Base-by-base conservation (phyloP, 2,888 invertebrate genomes). In the Pterostichus madidus region DNA sequence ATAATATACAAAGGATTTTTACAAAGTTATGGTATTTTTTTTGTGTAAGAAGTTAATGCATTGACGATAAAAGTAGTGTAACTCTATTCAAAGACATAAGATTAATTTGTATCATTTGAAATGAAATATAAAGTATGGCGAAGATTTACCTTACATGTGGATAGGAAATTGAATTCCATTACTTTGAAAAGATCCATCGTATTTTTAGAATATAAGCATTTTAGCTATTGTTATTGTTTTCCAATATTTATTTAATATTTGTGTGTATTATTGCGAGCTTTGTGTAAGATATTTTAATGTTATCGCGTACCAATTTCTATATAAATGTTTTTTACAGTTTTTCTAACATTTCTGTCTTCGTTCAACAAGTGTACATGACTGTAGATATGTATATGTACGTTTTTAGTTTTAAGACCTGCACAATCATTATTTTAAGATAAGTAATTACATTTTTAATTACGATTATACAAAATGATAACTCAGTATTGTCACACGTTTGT, bases 301-400 rank as follows among this genome's bases (percentile, higher is more conserved):
- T 76, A 52, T 76, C 15, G 53, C 76, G 76, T 61, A 78, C 78
- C 78, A 59, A 56, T 76, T 53, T 76, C 39, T 56, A 78, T 59
- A 39, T 44, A 78, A 78, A 59, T 61, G 44, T 44, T 61, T 78
- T 75, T 78, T 78, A 78, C 52, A 78, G 56, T 78, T 59, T 44
- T 77, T 56, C 49, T 44, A 59, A 78, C 31, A 59, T 78, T 77
- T 53, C 56, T 35, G 76, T 35, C 35, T 77, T 77, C 17, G 59
- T 78, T 59, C 49, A 80, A 64, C 46, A 64, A 77, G 76, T 83
- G 83, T 83, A 83, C 83, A 83, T 83, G 83, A 61, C 61, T 83
- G 83, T 83, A 83, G 83, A 83, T 83, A 83, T 83, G 83, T 83
- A 83, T 83, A 83, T 83, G 83, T 83, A 77, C 46, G 80, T 71